These are phyloP conservation scores for Mastacembelus armatus DNA, from an alignment of 2,797 vertebrate species.

Conservation along the genomic window DNA sequence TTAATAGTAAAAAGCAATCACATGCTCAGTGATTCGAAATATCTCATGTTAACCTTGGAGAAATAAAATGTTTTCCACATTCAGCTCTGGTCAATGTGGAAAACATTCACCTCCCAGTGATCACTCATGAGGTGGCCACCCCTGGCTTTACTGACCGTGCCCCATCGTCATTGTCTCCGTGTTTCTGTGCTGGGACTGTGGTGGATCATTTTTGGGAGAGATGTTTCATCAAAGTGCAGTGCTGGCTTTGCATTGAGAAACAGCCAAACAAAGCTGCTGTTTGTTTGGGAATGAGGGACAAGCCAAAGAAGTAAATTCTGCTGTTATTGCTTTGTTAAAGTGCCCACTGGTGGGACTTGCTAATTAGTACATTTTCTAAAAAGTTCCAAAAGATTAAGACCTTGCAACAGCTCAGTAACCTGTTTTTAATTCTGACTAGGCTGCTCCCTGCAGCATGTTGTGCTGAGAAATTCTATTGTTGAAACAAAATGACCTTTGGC, in stretches of 20 bases:
- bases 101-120: too few species aligned
- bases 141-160: conserved; percentile 8
- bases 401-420: neutral
- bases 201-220: conserved; percentile 30
- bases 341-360: conserved; percentile 26
- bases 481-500: conserved; percentile 33
- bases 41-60: neutral
- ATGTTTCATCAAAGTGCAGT: conserved; percentile 6
- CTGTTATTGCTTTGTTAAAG: conserved; percentile 30
- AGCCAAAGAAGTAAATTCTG: conserved; percentile 22
- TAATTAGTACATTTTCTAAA: conserved; percentile 47
- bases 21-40: neutral
- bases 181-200: neutral
- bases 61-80: conserved; percentile 1
- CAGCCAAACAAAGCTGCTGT: conserved; percentile 31
- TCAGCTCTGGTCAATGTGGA: neutral
- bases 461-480: conserved; percentile 8
- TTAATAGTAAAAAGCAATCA: neutral
- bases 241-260: neutral
- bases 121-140: neutral
- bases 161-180: neutral
- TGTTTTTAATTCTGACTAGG: conserved; percentile 1
- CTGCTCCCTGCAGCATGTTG: neutral
- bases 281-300: conserved; percentile 24
- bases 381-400: conserved; percentile 23